These are phyloP conservation scores for Parasteatoda tepidariorum DNA, from an alignment of 1,140 invertebrate genomes.

Conservation along the genomic window DNA sequence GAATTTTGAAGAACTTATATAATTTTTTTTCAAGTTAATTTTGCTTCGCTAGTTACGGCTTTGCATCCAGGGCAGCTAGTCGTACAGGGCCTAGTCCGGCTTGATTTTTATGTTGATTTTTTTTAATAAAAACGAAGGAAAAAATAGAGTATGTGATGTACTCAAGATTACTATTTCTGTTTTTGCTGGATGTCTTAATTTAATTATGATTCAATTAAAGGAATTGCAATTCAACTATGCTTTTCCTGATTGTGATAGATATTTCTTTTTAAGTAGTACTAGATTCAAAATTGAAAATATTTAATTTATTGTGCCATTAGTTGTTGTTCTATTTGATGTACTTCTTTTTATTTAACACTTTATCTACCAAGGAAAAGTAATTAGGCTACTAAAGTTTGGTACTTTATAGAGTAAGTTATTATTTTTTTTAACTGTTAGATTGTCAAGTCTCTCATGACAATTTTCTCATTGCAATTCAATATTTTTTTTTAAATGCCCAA, in stretches of 20 bases:
- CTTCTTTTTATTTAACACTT: constrained; percentile 25
- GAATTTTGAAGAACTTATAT: constrained; percentile 6
- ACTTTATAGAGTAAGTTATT: not conserved
- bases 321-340: constrained; percentile 7
- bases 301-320: not conserved
- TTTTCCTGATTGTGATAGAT: constrained; percentile 57
- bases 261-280: constrained; percentile 1
- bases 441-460: too few relatives aligned
- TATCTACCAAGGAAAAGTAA: constrained; percentile 5
- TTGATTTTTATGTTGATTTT: constrained; percentile 14
- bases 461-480: too few relatives aligned
- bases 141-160: constrained; percentile 27
- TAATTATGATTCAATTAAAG: constrained; percentile 39
- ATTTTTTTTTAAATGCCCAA: too few relatives aligned
- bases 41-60: constrained; percentile 49
- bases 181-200: constrained; percentile 46
- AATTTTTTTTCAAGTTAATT: constrained; percentile 1
- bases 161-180: constrained; percentile 45
- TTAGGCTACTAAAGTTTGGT: not conserved
- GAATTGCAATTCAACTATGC: constrained; percentile 45
- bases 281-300: constrained; percentile 3
- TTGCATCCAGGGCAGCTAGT: constrained; percentile 56
- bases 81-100: constrained; percentile 52
- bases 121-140: constrained; percentile 2
- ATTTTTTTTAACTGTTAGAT: not conserved